These are phyloP conservation scores for Gymnorhina tibicen DNA, from an alignment of 2,113 vertebrate species.

Conservation along the genomic window DNA sequence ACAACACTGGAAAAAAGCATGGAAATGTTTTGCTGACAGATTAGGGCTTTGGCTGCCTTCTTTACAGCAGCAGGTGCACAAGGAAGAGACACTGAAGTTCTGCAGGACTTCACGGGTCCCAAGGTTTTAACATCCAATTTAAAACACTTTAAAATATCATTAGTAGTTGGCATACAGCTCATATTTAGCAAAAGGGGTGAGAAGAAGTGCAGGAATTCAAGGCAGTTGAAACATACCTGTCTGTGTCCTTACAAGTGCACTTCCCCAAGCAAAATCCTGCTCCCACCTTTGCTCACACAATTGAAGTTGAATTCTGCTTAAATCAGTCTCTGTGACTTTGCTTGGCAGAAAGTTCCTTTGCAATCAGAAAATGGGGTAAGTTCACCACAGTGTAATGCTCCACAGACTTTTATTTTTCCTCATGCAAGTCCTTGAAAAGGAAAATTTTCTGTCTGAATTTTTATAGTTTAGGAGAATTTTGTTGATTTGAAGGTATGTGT, in stretches of 20 bases:
- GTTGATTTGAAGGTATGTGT: neutral
- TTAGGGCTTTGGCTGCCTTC: neutral
- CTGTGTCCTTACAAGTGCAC: neutral
- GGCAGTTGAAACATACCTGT: neutral
- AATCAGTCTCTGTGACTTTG: neutral
- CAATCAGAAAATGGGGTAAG: neutral
- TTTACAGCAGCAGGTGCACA: neutral
- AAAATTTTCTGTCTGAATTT: neutral
- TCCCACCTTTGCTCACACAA: neutral
- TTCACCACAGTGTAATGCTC: neutral
- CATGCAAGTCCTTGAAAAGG: neutral
- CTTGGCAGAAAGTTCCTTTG: neutral
- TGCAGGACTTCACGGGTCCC: neutral
- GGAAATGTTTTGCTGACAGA: neutral
- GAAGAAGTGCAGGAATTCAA: neutral
- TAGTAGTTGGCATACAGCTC: neutral
- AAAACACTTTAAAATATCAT: neutral
- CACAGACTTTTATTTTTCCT: neutral
- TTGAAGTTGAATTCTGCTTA: neutral
- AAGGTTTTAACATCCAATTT: neutral
- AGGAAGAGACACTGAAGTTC: neutral
- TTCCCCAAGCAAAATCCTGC: neutral
- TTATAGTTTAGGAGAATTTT: neutral
- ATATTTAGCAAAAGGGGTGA: neutral
- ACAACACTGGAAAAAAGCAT: neutral